phyloP scores from a whole-genome alignment of 2,113 vertebrate species.

The Macrotis lagotis region DNA sequence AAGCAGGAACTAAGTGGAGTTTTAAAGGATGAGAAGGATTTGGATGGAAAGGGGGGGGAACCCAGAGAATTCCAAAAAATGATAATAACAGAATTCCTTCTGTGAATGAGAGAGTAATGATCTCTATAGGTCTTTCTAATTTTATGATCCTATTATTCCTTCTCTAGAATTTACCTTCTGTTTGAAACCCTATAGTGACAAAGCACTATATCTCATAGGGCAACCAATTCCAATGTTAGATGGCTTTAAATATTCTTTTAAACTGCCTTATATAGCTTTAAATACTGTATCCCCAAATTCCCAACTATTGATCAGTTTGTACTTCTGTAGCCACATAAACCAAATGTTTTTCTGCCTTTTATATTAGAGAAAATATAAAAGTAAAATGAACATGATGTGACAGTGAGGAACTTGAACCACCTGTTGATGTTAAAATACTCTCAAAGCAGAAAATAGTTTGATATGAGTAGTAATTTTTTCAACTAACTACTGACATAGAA shows the following conservation, averaged over 20 bases:
- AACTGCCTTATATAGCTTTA: background rate
- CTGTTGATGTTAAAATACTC: background rate
- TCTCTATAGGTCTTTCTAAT: background rate
- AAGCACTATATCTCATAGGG: background rate
- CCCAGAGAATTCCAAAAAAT: background rate
- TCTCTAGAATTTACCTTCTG: background rate
- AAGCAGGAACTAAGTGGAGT: background rate
- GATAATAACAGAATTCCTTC: background rate
- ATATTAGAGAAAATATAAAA: background rate
- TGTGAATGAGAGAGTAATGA: background rate
- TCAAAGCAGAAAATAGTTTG: background rate
- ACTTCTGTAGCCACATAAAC: background rate
- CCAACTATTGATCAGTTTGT: background rate
- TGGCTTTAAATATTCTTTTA: background rate
- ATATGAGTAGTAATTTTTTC: background rate
- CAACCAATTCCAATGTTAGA: background rate
- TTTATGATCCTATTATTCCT: background rate
- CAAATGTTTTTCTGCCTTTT: background rate
- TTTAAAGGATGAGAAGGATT: background rate
- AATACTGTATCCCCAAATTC: background rate
- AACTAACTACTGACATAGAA: background rate
- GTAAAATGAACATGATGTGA: too few species aligned
- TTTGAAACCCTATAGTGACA: background rate
- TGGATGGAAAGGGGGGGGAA: background rate
- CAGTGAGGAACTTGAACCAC: background rate